These are phyloP conservation scores for Columbina picui DNA, from an alignment of 2,113 vertebrate genomes.

Conservation along the genomic window DNA sequence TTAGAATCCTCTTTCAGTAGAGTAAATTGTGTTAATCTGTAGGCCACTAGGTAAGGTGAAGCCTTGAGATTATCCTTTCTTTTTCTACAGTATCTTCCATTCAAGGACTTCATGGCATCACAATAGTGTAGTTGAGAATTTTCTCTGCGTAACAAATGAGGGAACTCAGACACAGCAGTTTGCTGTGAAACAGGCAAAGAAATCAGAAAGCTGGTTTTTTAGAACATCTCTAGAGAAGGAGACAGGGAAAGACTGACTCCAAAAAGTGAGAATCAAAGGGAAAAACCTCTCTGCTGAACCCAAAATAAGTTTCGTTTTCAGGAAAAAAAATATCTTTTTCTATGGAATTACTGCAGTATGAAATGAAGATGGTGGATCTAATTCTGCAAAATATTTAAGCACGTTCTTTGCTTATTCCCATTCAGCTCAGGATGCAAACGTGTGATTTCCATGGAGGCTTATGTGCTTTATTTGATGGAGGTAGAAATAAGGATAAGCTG, in stretches of 20 bases:
- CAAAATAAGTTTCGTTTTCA: slow-evolving; percentile 33
- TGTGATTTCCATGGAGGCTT: slow-evolving; percentile 34
- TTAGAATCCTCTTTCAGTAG: not conserved
- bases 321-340: too few species aligned
- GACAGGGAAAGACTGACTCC: not conserved
- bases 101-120: not conserved
- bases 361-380: slow-evolving; percentile 35
- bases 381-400: slow-evolving; percentile 54
- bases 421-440: slow-evolving; percentile 10
- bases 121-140: not conserved
- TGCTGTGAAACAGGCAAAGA: slow-evolving; percentile 24
- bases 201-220: not conserved
- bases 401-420: slow-evolving; percentile 33
- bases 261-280: slow-evolving; percentile 38
- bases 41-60: not conserved
- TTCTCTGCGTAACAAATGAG: slow-evolving; percentile 15
- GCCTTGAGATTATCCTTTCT: not conserved
- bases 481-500: slow-evolving; percentile 6
- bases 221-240: slow-evolving; percentile 15
- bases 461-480: slow-evolving; percentile 18
- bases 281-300: slow-evolving; percentile 22
- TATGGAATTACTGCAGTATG: not conserved
- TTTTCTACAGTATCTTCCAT: not conserved
- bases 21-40: not conserved
- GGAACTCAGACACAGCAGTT: not conserved